Conservation (phyloP, 2,797 vertebrate genomes). For the Dipus sagitta region DNA sequence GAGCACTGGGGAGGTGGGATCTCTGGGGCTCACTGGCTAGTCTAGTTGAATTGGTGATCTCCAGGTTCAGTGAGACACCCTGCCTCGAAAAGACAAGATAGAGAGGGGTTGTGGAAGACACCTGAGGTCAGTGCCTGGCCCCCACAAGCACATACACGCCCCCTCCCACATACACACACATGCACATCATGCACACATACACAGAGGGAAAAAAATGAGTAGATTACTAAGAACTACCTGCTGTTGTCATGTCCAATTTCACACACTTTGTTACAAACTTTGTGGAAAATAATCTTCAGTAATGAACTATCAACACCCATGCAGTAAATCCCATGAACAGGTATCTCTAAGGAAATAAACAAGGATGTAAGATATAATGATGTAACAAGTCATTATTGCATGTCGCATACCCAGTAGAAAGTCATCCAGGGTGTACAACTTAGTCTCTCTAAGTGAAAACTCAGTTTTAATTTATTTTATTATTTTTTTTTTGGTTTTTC, state of each 20-base stretch:
- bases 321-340: not conserved
- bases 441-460: not conserved
- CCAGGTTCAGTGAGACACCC: no score
- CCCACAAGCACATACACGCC: no score
- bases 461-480: not conserved
- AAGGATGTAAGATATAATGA: not conserved
- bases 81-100: no score
- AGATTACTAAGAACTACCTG: not conserved
- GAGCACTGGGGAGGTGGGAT: no score
- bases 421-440: not conserved
- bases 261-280: not conserved
- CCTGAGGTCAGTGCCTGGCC: no score
- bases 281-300: not conserved
- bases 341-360: conserved; percentile 21
- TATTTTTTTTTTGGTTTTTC: no score
- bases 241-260: not conserved
- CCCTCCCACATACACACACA: no score
- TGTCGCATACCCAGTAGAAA: not conserved
- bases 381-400: not conserved
- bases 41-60: no score
- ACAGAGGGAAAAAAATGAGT: not conserved
- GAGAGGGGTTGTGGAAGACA: no score
- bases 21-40: no score
- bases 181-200: no score
- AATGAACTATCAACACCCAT: not conserved